Evolutionary conservation across 2,888 invertebrate genomes (phyloP), one percentile per base, ranked within the genome.

Genomic region (Uloborus plumipes): DNA sequence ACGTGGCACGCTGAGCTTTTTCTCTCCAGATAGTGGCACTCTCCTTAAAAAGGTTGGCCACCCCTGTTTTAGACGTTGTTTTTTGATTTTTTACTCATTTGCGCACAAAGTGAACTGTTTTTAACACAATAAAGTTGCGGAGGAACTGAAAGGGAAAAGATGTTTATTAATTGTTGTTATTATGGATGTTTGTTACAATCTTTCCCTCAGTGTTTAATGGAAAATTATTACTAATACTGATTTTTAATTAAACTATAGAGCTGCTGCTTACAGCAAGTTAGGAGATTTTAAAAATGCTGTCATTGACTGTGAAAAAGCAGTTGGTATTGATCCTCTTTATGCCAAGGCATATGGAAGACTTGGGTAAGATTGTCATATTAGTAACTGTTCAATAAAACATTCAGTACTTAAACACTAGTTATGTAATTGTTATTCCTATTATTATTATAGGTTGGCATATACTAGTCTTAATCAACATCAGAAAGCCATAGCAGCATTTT

Each of bases 261-360:
- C 99, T 64, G 99, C 99, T 1, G 97, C 98, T 0, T 94, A 94
- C 89, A 97, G 95, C 88, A 96, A 97, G 88, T 90, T 98, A 85
- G 94, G 94, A 67, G 93, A 95, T 87, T 94, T 96, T 88, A 92
- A 93, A 77, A 91, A 93, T 84, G 96, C 98, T 15, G 94, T 99
- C 72, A 92, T 93, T 72, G 99, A 99, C 90, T 98, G 98, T 89
- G 93, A 94, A 87, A 93, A 93, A 62, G 98, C 99, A 7, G 91
- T 99, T 74, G 92, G 92, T 50, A 92, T 98, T 86, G 97, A 99
- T 89, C 94, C 96, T 0, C 92, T 92, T 84, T 99, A 99, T 89
- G 94, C 96, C 87, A 98, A 99, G 90, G 98, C 98, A 6, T 97
- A 96, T 89, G 96, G 97, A 1, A 92, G 98, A 81, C 92, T 98